Evolutionary conservation across 2,888 invertebrate genomes (phyloP).

Genomic region (Campaea margaritaria): DNA sequence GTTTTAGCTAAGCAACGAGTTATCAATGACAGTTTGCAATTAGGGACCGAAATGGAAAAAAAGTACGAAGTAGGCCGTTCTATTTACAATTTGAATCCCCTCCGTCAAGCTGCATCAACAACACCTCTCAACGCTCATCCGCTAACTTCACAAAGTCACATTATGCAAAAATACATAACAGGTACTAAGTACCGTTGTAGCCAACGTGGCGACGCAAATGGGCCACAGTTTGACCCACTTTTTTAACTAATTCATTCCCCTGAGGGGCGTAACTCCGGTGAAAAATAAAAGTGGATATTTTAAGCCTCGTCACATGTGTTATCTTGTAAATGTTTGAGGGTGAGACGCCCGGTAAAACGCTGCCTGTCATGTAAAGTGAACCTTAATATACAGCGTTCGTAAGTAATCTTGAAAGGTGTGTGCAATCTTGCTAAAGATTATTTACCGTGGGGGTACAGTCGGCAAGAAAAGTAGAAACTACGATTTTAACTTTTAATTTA

Average conservation of each 20-base stretch:
- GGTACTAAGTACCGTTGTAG: slow-evolving; percentile 26
- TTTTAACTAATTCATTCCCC: slow-evolving; percentile 69
- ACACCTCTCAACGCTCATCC: background rate
- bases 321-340: slow-evolving; percentile 42
- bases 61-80: no score
- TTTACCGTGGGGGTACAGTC: background rate
- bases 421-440: slow-evolving; percentile 15
- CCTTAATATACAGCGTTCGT: slow-evolving; percentile 33
- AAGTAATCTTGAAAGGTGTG: slow-evolving; percentile 22
- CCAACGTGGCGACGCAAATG: slow-evolving; percentile 34
- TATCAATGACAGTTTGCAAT: no score
- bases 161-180: slow-evolving; percentile 52
- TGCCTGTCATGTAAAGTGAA: slow-evolving; percentile 36
- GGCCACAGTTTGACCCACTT: slow-evolving; percentile 67
- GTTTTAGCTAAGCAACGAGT: no score
- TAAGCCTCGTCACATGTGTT: slow-evolving; percentile 44
- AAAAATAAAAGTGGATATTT: slow-evolving; percentile 57
- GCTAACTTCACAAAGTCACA: slow-evolving; percentile 41
- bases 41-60: no score
- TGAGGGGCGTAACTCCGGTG: slow-evolving; percentile 51
- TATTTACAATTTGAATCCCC: background rate
- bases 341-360: slow-evolving; percentile 39
- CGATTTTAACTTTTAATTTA: no score
- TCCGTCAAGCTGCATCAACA: background rate
- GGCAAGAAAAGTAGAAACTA: no score